These are phyloP conservation scores for Beris morrisii DNA, from an alignment of 2,888 invertebrate species.

Conservation along the genomic window DNA sequence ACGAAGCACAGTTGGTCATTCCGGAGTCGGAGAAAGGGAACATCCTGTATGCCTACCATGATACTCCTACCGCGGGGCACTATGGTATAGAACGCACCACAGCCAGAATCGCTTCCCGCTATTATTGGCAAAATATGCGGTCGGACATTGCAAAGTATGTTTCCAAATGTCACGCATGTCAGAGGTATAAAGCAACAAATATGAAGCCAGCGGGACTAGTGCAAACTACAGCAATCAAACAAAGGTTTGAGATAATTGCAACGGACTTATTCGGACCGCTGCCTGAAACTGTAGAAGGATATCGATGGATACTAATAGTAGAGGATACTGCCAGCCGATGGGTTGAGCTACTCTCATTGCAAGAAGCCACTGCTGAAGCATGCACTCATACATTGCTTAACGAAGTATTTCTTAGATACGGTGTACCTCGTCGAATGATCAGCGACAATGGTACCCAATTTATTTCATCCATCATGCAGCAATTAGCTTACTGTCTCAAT, in stretches of 20 bases:
- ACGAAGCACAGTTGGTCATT: neutral
- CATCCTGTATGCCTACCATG: too few species aligned
- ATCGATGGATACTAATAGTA: slow-evolving; percentile 42
- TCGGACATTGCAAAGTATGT: neutral
- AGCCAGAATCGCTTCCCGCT: neutral
- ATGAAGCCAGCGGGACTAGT: neutral
- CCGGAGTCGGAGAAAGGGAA: too few species aligned
- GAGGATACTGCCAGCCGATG: slow-evolving; percentile 45
- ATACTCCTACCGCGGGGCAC: neutral
- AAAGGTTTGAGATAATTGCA: slow-evolving; percentile 26
- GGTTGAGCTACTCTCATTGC: slow-evolving; percentile 45
- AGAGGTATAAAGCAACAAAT: slow-evolving; percentile 1
- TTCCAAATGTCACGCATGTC: neutral
- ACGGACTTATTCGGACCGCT: slow-evolving; percentile 40
- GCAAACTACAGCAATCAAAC: neutral
- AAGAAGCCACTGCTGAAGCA: neutral
- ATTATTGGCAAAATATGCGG: neutral
- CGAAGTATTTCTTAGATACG: neutral
- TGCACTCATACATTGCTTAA: neutral
- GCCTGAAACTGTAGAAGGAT: slow-evolving; percentile 31
- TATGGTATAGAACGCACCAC: neutral
- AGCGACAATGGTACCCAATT: slow-evolving; percentile 3
- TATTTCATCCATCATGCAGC: neutral
- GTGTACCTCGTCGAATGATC: neutral
- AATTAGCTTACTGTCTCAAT: neutral